Conservation (phyloP, 2,888 invertebrate species). For the Busseola fusca region DNA sequence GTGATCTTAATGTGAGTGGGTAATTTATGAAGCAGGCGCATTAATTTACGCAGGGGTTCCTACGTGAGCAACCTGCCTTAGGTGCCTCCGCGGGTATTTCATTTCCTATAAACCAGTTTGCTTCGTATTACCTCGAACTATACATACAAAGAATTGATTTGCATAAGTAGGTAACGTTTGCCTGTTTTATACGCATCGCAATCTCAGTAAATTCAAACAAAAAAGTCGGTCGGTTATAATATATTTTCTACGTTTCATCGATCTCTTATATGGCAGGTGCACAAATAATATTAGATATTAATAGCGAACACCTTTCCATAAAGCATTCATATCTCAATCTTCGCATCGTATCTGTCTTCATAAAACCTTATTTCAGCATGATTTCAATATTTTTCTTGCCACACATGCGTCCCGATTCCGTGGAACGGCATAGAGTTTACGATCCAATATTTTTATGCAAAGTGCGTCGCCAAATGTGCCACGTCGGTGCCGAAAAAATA, state of each 20-base stretch:
- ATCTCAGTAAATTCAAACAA: constrained; percentile 39
- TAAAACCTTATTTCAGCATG: constrained; percentile 81
- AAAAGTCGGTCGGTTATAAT: constrained; percentile 17
- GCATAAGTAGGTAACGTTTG: constrained; percentile 39
- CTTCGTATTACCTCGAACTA: constrained; percentile 32
- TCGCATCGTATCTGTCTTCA: constrained; percentile 74
- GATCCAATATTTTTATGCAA: constrained; percentile 88
- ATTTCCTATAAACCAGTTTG: constrained; percentile 62
- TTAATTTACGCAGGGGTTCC: constrained; percentile 75
- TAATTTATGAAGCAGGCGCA: constrained; percentile 80
- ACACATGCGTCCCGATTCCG: constrained; percentile 82
- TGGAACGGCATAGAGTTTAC: constrained; percentile 82
- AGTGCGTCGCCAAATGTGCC: constrained; percentile 88
- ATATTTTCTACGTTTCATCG: constrained; percentile 40
- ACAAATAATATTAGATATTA: constrained; percentile 69
- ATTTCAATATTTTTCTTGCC: constrained; percentile 81
- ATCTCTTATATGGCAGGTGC: constrained; percentile 68
- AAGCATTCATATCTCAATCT: constrained; percentile 80
- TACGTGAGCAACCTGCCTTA: constrained; percentile 66
- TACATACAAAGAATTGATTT: constrained; percentile 48
- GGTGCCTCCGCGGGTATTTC: constrained; percentile 67
- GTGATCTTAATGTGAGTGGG: constrained; percentile 74
- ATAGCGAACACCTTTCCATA: constrained; percentile 66
- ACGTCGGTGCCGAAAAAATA: constrained; percentile 83
- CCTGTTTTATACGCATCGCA: constrained; percentile 26